Base-by-base conservation (phyloP, 2,113 vertebrate genomes). In the Hypanus sabinus region DNA sequence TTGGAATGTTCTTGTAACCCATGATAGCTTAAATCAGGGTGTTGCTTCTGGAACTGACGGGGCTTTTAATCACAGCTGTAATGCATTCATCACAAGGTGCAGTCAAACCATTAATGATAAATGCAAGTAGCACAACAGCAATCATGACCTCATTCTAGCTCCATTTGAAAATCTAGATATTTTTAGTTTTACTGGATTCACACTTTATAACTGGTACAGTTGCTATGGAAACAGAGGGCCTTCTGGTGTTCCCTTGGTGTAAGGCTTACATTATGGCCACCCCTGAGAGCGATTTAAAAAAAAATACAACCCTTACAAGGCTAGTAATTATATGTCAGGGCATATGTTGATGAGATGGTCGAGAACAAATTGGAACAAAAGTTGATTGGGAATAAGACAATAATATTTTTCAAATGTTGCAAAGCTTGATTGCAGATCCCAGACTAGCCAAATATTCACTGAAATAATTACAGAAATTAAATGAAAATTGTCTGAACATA, bases 81-180 rank as follows among this genome's bases (percentile, higher is more conserved):
- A 96, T 95, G 95, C 96, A 97, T 96, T 96, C 96, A 93, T 97
- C 96, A 96, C 96, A 95, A 91, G 95, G 96, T 96, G 95, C 96
- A 95, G 95, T 96, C 96, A 97, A 95, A 95, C 95, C 95, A 95
- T 96, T 97, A 97, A 97, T 97, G 97, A 97, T 97, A 95, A 97
- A 97, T 97, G 96, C 96, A 95, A 71, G 95, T 96, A 95, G 95
- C 96, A 96, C 96, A 94, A 95, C 96, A 95, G 94, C 96, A 96
- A 97, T 95, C 96, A 96, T 97, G 97, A 97, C 97, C 97, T 97
- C 96, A 96, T 97, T 97, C 96, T 97, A 96, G 96, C 96, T 95
- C 96, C n/a, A 95, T 96, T 96, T 96, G 95, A 96, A 95, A 96
- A 94, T 95, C 91, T 95, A 95, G 94, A 94, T 96, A 96, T 96